phyloP scores from a whole-genome alignment of 1,140 invertebrate species.

The Scylla paramamosain region DNA sequence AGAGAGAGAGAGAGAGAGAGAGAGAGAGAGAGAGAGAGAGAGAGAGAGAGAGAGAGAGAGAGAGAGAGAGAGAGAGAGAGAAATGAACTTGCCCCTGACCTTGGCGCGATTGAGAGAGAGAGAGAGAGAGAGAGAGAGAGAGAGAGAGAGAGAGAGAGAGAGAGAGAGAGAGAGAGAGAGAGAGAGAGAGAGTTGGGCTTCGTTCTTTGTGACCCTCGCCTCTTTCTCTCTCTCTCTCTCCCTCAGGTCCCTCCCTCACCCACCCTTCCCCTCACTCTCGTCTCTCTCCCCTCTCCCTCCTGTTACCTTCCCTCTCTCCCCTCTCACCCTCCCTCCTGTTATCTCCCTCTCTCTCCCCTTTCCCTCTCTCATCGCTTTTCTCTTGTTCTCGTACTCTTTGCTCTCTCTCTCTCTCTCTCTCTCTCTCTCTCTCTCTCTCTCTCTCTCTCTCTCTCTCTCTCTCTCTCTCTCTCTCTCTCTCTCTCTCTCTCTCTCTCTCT shows the following conservation, averaged over 20 bases:
- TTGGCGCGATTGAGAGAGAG: neutral
- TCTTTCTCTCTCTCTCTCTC: too few relatives aligned
- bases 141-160: neutral
- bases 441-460: neutral
- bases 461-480: neutral
- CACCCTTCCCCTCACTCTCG: neutral
- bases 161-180: slow-evolving; percentile 3
- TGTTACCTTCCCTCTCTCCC: neutral
- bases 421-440: neutral
- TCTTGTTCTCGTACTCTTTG: neutral
- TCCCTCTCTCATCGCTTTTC: neutral
- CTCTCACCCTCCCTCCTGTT: neutral
- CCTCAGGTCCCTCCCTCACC: too few relatives aligned
- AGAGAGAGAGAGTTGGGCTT: slow-evolving; percentile 10
- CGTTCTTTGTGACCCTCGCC: slow-evolving; percentile 5
- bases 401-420: too few relatives aligned
- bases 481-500: neutral
- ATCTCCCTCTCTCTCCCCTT: neutral
- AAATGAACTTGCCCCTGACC: neutral
- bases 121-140: neutral
- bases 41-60: neutral
- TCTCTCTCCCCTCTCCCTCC: neutral
- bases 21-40: slow-evolving; percentile 16
- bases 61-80: neutral
- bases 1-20: slow-evolving; percentile 20